phyloP scores from a whole-genome alignment of 2,888 invertebrate species.

The Coremacera marginata region DNA sequence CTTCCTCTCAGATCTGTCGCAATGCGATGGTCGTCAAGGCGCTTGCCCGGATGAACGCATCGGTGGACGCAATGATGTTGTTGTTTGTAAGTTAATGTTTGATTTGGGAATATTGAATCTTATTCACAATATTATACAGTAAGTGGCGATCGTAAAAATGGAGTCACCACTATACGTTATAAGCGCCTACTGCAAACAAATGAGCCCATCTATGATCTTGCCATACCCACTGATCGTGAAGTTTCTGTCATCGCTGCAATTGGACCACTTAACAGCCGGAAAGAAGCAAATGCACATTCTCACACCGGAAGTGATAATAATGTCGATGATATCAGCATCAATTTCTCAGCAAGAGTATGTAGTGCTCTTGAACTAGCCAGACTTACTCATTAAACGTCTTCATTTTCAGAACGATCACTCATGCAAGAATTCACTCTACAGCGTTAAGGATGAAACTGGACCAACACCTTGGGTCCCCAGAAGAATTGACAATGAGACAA shows the following conservation, averaged over 20 bases:
- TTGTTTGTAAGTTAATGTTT: constrained; percentile 70
- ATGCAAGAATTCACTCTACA: constrained; percentile 78
- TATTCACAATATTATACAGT: constrained; percentile 65
- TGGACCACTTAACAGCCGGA: constrained; percentile 82
- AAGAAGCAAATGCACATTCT: constrained; percentile 88
- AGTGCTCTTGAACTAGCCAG: too few relatives aligned
- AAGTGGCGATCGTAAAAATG: constrained; percentile 81
- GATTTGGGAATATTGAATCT: neutral
- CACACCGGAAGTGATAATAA: constrained; percentile 67
- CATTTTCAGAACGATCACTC: constrained; percentile 76
- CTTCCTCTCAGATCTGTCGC: constrained; percentile 83
- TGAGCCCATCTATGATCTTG: constrained; percentile 79
- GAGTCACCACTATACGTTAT: constrained; percentile 85
- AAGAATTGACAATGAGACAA: constrained; percentile 74
- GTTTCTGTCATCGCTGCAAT: constrained; percentile 90
- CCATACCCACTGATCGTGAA: constrained; percentile 77
- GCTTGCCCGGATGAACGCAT: constrained; percentile 88
- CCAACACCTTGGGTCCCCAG: constrained; percentile 80
- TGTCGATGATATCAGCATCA: constrained; percentile 79
- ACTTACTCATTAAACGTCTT: too few relatives aligned
- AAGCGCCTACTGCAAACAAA: constrained; percentile 82
- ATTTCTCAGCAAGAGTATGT: constrained; percentile 77
- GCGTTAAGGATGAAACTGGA: constrained; percentile 73
- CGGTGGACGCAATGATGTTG: constrained; percentile 84
- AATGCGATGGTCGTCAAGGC: constrained; percentile 85